These are phyloP conservation scores for Melitaea cinxia DNA, from an alignment of 1,140 invertebrate genomes.

Conservation along the genomic window DNA sequence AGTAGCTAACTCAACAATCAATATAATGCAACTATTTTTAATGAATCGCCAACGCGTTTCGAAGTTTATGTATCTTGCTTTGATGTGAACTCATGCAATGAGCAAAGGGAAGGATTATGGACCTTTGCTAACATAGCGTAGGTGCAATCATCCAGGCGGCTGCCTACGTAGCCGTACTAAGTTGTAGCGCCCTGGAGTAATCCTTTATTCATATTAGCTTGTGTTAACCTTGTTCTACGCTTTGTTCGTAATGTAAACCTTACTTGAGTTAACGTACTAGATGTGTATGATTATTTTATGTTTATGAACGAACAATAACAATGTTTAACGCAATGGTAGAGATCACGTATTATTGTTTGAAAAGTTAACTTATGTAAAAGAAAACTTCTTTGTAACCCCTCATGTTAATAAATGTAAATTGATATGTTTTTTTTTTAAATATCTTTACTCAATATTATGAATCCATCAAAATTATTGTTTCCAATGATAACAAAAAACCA, in stretches of 20 bases:
- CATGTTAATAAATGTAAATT: no score
- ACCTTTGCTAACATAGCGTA: conserved; percentile 59
- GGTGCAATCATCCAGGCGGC: conserved; percentile 63
- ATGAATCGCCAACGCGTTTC: conserved; percentile 37
- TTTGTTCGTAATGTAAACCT: conserved; percentile 23
- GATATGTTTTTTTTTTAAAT: no score
- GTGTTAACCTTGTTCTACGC: conserved; percentile 26
- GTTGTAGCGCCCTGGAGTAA: conserved; percentile 38
- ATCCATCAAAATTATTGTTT: no score
- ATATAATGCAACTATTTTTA: conserved; percentile 33
- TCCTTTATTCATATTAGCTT: conserved; percentile 43
- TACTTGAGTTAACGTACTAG: conserved; percentile 12
- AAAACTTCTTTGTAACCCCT: no score
- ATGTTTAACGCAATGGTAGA: not conserved
- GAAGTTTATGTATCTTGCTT: conserved; percentile 65
- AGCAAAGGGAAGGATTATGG: conserved; percentile 60
- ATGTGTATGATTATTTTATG: not conserved
- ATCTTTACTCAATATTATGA: no score
- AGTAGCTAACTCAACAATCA: conserved; percentile 37
- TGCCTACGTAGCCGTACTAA: conserved; percentile 40
- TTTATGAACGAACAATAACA: not conserved
- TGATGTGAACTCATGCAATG: conserved; percentile 67
- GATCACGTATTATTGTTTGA: no score
- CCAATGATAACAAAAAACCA: no score
- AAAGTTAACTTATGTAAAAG: no score